These are phyloP conservation scores for Perca flavescens DNA, from an alignment of 2,113 vertebrate genomes.

Conservation along the genomic window DNA sequence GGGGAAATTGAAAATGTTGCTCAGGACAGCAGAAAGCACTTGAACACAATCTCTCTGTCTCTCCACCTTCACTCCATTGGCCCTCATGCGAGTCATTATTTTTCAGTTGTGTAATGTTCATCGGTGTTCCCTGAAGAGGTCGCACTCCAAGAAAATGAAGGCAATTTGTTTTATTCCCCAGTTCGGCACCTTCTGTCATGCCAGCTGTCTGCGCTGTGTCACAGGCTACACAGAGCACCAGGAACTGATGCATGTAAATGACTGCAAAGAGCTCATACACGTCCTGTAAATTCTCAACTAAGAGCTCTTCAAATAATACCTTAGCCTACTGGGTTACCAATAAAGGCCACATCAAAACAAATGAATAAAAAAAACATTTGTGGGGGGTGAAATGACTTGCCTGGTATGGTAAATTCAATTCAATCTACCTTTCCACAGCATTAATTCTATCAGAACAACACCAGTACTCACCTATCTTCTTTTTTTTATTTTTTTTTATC, in stretches of 20 bases:
- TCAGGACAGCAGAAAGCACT: not conserved
- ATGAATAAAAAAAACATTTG: not conserved
- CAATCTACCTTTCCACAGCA: not conserved
- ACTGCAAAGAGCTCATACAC: conserved; percentile 42
- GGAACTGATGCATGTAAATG: conserved; percentile 58
- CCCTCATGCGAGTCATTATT: conserved; percentile 54
- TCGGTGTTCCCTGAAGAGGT: conserved; percentile 66
- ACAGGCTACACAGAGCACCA: conserved; percentile 47
- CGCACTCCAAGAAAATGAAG: conserved; percentile 75
- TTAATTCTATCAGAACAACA: not conserved
- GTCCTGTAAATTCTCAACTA: conserved; percentile 14
- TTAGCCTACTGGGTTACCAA: conserved; percentile 9
- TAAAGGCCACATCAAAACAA: not conserved
- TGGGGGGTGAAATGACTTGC: not conserved
- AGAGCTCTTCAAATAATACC: conserved; percentile 31
- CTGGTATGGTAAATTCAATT: not conserved
- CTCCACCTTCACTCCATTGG: conserved; percentile 26
- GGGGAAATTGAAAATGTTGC: conserved; percentile 23
- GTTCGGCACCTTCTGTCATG: conserved; percentile 68
- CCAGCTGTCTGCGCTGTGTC: conserved; percentile 71
- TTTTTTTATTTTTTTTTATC: not conserved
- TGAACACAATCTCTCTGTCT: not conserved
- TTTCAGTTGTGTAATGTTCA: conserved; percentile 49
- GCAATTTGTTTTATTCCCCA: conserved; percentile 76
- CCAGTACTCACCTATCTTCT: not conserved